These are phyloP conservation scores for Acleris holmiana DNA, from an alignment of 2,888 invertebrate species.

Conservation along the genomic window DNA sequence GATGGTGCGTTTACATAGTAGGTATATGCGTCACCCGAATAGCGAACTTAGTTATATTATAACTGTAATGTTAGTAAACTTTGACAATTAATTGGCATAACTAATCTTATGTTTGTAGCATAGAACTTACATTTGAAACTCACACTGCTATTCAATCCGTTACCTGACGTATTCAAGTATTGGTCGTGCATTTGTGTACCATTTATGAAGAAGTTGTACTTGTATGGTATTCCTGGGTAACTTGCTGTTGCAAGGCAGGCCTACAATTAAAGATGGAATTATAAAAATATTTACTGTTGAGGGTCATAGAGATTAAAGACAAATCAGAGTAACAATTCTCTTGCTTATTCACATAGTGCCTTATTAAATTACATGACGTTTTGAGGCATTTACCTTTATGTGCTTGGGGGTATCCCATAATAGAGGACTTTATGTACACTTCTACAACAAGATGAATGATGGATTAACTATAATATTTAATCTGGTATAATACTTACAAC, in stretches of 20 bases:
- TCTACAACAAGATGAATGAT: too few relatives aligned
- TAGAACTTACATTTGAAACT: conserved; percentile 63
- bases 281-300: background rate
- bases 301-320: too few relatives aligned
- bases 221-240: conserved; percentile 85
- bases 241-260: conserved; percentile 93
- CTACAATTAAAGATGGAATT: conserved; percentile 57
- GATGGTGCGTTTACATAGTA: too few relatives aligned
- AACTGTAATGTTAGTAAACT: too few relatives aligned
- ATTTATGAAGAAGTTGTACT: conserved; percentile 72
- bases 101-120: background rate
- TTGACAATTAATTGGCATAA: background rate
- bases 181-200: conserved; percentile 57
- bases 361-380: too few relatives aligned
- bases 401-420: too few relatives aligned
- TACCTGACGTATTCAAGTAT: conserved; percentile 58
- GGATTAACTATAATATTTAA: background rate
- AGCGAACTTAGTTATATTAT: too few relatives aligned
- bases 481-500: conserved; percentile 84
- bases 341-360: too few relatives aligned
- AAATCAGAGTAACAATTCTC: too few relatives aligned
- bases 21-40: too few relatives aligned
- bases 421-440: too few relatives aligned
- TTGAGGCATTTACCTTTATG: too few relatives aligned
- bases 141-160: conserved; percentile 59